phyloP scores from a whole-genome alignment of 37 sponge, comb jelly and placozoan species.

The Bolinopsis microptera region DNA sequence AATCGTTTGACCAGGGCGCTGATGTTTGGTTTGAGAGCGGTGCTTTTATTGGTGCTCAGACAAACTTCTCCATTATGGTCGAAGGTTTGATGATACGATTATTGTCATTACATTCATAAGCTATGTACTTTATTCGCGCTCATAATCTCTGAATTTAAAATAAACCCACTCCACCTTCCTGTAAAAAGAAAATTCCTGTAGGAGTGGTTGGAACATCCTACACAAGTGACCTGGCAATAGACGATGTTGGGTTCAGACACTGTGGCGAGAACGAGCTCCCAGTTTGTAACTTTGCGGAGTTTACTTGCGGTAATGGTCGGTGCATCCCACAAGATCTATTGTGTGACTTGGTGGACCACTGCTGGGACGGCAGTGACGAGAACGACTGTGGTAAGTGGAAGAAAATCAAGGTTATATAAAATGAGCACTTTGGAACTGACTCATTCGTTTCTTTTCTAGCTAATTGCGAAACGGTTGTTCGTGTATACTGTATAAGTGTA shows the following conservation, averaged over 20 bases:
- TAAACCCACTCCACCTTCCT: no score
- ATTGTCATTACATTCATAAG: no score
- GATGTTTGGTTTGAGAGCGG: slow-evolving; percentile 62
- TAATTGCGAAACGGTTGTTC: no score
- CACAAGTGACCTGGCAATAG: slow-evolving; percentile 55
- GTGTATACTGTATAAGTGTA: no score
- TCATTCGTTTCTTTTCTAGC: no score
- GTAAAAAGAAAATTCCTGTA: no score
- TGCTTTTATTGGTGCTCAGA: slow-evolving; percentile 58
- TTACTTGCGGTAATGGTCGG: slow-evolving; percentile 38
- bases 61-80: slow-evolving; percentile 42
- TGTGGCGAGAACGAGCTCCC: slow-evolving; percentile 37
- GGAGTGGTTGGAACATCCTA: slow-evolving; percentile 43
- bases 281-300: slow-evolving; percentile 36
- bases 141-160: no score
- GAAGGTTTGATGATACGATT: slow-evolving; percentile 33
- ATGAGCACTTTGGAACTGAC: no score
- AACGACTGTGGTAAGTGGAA: slow-evolving; percentile 58
- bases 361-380: slow-evolving; percentile 63
- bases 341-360: slow-evolving; percentile 36
- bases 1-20: slow-evolving; percentile 43
- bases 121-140: no score
- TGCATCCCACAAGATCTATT: slow-evolving; percentile 21
- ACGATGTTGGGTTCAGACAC: slow-evolving; percentile 50
- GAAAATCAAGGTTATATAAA: no score